A percentile compares a stretch with the other conserved stretches of the same genome.
Evolutionary conservation across 2,113 vertebrate genomes (phyloP).

Genomic region (Trogon surrucura): DNA sequence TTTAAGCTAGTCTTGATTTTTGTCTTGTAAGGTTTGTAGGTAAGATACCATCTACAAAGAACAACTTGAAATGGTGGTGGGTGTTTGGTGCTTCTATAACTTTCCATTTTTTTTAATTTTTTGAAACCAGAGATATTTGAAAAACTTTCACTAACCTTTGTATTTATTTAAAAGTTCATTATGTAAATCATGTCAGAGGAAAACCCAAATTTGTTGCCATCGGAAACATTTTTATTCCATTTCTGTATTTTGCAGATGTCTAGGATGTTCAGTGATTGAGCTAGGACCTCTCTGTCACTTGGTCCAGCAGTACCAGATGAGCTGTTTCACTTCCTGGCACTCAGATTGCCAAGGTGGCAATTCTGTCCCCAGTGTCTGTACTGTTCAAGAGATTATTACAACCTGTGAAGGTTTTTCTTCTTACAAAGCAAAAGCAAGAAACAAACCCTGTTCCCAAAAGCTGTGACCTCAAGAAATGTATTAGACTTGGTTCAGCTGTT

Average conservation of each 20-base stretch:
- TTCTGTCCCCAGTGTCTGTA: neutral
- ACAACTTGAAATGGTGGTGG: neutral
- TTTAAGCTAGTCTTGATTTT: neutral
- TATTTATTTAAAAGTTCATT: neutral
- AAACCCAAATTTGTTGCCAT: neutral
- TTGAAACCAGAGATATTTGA: neutral
- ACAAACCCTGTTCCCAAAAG: neutral
- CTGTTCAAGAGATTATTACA: neutral
- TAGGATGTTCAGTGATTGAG: neutral
- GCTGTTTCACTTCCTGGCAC: neutral
- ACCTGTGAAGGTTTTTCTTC: neutral
- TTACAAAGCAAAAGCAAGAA: neutral
- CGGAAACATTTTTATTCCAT: neutral
- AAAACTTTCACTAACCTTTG: neutral
- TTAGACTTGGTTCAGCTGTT: neutral
- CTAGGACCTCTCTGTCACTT: neutral
- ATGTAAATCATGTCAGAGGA: neutral
- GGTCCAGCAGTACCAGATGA: neutral
- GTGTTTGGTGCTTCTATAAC: neutral
- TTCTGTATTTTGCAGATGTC: neutral
- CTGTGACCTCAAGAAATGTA: neutral
- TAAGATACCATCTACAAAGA: neutral
- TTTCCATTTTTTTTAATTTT: neutral
- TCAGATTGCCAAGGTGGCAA: neutral
- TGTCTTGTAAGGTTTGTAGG: neutral